These are phyloP conservation scores for Acronicta alni DNA, from an alignment of 2,888 invertebrate genomes.

Conservation along the genomic window DNA sequence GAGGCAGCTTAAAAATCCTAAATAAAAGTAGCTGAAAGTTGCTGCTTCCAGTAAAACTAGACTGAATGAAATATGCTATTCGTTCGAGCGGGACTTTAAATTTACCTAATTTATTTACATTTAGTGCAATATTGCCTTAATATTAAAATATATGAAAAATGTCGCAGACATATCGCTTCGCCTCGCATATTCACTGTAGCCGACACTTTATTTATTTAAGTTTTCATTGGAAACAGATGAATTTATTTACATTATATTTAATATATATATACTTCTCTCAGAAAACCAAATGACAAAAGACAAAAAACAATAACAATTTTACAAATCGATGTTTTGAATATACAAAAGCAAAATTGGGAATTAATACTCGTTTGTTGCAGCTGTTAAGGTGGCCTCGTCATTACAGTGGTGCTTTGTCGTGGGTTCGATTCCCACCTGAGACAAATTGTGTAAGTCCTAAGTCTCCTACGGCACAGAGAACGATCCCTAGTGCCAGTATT, in stretches of 20 bases:
- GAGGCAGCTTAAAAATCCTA: conserved; percentile 31
- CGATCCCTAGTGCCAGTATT: too few relatives aligned
- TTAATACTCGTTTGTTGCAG: too few relatives aligned
- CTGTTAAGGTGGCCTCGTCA: too few relatives aligned
- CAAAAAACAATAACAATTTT: neutral
- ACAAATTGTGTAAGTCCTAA: too few relatives aligned
- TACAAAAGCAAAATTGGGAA: too few relatives aligned
- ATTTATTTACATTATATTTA: conserved; percentile 73
- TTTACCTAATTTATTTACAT: conserved; percentile 28
- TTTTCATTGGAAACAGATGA: conserved; percentile 72
- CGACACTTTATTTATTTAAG: conserved; percentile 69
- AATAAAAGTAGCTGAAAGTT: neutral
- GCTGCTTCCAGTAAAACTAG: conserved; percentile 9
- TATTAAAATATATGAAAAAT: conserved; percentile 8
- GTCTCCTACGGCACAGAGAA: too few relatives aligned
- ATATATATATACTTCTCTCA: neutral
- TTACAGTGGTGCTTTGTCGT: too few relatives aligned
- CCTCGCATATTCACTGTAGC: conserved; percentile 50
- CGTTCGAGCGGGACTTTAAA: conserved; percentile 19
- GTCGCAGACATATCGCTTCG: conserved; percentile 15
- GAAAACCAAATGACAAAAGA: neutral
- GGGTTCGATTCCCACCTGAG: too few relatives aligned
- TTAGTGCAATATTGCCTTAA: conserved; percentile 33
- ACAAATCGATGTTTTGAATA: neutral
- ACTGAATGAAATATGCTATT: conserved; percentile 12